These are phyloP conservation scores for Drosophila melanosoma DNA, from an alignment of 2,888 invertebrate genomes.

Conservation along the genomic window DNA sequence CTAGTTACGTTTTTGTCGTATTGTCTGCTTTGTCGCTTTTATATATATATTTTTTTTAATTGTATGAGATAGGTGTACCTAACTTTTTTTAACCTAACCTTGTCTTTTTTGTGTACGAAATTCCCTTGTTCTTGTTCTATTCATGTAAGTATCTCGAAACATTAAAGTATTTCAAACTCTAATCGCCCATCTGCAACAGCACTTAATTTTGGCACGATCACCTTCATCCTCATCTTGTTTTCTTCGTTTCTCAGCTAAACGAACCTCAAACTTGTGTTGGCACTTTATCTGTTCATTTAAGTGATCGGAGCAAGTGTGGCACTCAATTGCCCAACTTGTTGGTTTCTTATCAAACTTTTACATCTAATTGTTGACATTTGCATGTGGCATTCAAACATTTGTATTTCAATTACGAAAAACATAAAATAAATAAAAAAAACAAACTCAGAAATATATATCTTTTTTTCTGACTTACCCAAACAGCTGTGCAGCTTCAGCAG, in stretches of 20 bases:
- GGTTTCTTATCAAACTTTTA: conserved; percentile 37
- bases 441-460: not conserved
- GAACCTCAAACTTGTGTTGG: conserved; percentile 1
- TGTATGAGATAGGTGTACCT: not conserved
- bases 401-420: conserved; percentile 37
- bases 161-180: not conserved
- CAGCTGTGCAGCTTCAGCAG: conserved; percentile 48
- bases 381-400: conserved; percentile 48
- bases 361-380: conserved; percentile 43
- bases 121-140: not conserved
- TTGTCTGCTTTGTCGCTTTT: not conserved
- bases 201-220: not conserved
- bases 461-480: conserved; percentile 63
- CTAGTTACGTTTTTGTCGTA: not conserved
- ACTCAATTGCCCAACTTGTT: conserved; percentile 14
- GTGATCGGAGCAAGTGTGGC: conserved; percentile 10
- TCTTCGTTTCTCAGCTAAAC: not conserved
- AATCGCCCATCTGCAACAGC: not conserved
- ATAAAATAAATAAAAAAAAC: not conserved
- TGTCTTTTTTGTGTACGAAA: no score
- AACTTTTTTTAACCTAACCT: not conserved
- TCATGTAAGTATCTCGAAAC: not conserved
- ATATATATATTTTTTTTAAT: not conserved
- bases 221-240: not conserved
- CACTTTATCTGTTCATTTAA: not conserved